These are phyloP conservation scores for Saguinus imperator DNA, from an alignment of 2,113 vertebrate species.

Conservation along the genomic window DNA sequence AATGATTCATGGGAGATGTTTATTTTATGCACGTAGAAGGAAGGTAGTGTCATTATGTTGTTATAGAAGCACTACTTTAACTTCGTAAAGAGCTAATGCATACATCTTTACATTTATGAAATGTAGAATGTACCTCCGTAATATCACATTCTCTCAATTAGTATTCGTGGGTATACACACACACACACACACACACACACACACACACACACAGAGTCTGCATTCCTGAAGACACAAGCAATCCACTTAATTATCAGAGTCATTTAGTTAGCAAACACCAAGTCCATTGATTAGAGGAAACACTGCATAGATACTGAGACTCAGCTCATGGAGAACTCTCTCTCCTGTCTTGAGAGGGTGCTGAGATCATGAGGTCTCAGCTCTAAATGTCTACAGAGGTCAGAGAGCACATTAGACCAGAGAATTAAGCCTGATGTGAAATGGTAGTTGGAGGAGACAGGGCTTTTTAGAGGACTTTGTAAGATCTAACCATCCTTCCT, in stretches of 20 bases:
- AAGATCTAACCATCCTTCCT: background rate
- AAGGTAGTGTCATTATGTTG: background rate
- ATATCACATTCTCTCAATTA: background rate
- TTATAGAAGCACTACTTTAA: background rate
- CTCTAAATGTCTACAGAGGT: background rate
- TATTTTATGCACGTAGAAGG: background rate
- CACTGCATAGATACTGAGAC: accelerated
- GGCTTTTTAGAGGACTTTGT: background rate
- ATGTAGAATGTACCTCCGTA: background rate
- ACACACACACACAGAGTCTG: background rate
- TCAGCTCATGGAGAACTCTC: background rate
- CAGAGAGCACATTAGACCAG: accelerated
- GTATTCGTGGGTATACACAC: accelerated
- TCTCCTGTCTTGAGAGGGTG: background rate
- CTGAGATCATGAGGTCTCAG: accelerated
- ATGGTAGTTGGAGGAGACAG: too few relatives aligned
- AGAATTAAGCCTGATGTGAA: too few relatives aligned
- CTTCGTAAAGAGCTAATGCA: background rate
- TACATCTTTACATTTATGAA: background rate
- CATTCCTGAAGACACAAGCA: background rate
- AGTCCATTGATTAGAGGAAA: accelerated
- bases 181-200: background rate
- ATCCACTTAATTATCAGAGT: accelerated
- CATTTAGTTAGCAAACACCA: background rate
- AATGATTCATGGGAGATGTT: background rate